Percentiles rank a stretch among this genome's conserved stretches.
Evolutionary conservation across 2,888 invertebrate species (phyloP).

Genomic region (Eilema griseolum): DNA sequence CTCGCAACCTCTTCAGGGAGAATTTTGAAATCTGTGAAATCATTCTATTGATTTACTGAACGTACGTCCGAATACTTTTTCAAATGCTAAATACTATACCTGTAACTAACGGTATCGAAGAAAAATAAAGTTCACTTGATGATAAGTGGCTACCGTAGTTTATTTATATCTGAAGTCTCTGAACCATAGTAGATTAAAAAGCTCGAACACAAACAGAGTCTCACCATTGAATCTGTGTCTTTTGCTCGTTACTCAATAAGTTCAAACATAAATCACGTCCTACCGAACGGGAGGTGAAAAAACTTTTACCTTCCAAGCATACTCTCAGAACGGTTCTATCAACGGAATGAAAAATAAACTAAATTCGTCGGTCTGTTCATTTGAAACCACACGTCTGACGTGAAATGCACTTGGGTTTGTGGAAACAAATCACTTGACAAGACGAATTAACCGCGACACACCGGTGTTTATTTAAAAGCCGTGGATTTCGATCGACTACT

Average conservation of each 20-base stretch:
- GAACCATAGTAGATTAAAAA: neutral
- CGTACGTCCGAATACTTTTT: too few species aligned
- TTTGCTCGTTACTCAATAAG: constrained; percentile 12
- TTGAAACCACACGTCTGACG: constrained; percentile 57
- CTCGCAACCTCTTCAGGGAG: too few species aligned
- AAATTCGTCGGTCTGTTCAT: constrained; percentile 35
- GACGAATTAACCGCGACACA: constrained; percentile 69
- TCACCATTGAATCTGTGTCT: constrained; percentile 6
- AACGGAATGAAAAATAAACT: constrained; percentile 30
- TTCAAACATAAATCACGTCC: constrained; percentile 15
- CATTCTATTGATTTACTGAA: too few species aligned
- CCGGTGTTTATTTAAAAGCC: constrained; percentile 61
- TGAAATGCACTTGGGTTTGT: constrained; percentile 58
- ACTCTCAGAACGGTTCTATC: constrained; percentile 17
- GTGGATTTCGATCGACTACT: constrained; percentile 46
- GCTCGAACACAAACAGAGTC: neutral
- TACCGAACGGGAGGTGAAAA: constrained; percentile 11
- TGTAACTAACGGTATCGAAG: too few species aligned
- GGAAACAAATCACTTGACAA: constrained; percentile 68
- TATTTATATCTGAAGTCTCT: neutral
- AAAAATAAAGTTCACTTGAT: too few species aligned
- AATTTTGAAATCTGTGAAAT: too few species aligned
- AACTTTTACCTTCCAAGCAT: constrained; percentile 13
- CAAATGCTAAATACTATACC: too few species aligned
- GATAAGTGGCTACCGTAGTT: neutral